A percentile compares a stretch with the other conserved stretches of the same genome.
Conservation (phyloP, 2,797 vertebrate genomes). For the Syngnathus rostellatus region DNA sequence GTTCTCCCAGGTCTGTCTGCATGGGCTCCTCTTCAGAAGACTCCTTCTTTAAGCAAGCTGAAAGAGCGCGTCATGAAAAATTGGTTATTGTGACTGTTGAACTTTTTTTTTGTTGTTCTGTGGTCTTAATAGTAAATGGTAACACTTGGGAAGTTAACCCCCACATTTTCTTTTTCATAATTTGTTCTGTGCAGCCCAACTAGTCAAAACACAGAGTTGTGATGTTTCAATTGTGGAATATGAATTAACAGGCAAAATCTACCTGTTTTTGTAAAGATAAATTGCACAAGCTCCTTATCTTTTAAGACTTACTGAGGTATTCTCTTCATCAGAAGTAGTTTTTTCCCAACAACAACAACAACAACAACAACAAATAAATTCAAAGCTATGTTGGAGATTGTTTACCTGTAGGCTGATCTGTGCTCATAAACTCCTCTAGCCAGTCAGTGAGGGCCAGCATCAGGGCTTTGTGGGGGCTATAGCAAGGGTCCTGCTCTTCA, state of each 20-base stretch:
- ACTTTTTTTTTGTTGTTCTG: neutral
- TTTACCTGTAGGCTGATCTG: constrained; percentile 61
- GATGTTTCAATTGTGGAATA: too few relatives aligned
- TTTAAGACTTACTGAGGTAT: too few relatives aligned
- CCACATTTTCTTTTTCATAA: too few relatives aligned
- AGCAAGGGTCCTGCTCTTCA: constrained; percentile 82
- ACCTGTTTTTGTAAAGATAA: too few relatives aligned
- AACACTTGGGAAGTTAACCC: too few relatives aligned
- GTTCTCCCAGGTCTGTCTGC: constrained; percentile 80
- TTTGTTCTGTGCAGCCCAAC: too few relatives aligned
- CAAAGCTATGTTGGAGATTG: neutral
- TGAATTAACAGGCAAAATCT: too few relatives aligned
- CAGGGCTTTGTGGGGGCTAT: constrained; percentile 88
- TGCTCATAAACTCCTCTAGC: constrained; percentile 83
- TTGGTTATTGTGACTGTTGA: neutral
- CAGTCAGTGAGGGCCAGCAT: constrained; percentile 87
- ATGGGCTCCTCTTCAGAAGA: constrained; percentile 83
- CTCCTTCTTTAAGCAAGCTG: constrained; percentile 43
- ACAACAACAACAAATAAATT: neutral
- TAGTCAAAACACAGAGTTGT: too few relatives aligned
- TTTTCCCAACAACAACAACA: neutral
- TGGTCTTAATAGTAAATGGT: too few relatives aligned
- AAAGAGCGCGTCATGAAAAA: neutral
- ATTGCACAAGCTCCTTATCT: too few relatives aligned
- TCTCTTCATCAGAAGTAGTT: neutral